phyloP scores from a whole-genome alignment of 2,797 vertebrate species.

The Diceros bicornis region DNA sequence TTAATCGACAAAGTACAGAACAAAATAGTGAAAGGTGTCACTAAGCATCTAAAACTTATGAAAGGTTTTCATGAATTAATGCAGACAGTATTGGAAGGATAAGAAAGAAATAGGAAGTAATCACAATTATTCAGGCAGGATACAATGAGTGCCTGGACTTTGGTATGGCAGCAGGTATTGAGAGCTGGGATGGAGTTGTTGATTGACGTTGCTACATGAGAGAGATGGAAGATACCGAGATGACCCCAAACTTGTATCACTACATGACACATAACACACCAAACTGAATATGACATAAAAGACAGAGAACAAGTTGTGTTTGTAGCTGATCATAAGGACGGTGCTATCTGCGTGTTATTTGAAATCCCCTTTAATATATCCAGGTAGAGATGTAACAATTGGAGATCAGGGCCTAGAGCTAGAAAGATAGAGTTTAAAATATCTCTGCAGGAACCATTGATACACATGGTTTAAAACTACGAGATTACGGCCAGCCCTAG shows the following conservation, averaged over 20 bases:
- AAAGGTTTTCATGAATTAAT: not conserved
- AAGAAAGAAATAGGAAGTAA: not conserved
- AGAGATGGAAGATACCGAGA: not conserved
- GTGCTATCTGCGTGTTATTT: not conserved
- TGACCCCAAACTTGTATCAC: not conserved
- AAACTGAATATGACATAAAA: not conserved
- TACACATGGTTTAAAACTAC: not conserved
- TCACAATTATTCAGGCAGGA: not conserved
- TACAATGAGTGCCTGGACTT: not conserved
- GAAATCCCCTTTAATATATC: not conserved
- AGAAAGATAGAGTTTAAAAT: not conserved
- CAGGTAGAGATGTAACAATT: not conserved
- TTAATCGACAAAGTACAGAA: not conserved
- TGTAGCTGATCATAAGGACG: not conserved
- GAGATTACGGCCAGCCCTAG: not conserved
- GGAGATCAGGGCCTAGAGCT: not conserved
- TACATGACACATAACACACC: not conserved
- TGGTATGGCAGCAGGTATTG: not conserved
- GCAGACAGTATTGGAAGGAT: not conserved
- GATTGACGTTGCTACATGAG: not conserved
- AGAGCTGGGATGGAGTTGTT: not conserved
- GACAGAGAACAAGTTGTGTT: not conserved
- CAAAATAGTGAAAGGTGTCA: not conserved
- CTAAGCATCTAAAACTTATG: not conserved
- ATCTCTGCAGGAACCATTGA: not conserved